Percentiles rank a stretch among this genome's conserved stretches.
phyloP scores from a whole-genome alignment of 2,113 vertebrate species.

The Balaeniceps rex region DNA sequence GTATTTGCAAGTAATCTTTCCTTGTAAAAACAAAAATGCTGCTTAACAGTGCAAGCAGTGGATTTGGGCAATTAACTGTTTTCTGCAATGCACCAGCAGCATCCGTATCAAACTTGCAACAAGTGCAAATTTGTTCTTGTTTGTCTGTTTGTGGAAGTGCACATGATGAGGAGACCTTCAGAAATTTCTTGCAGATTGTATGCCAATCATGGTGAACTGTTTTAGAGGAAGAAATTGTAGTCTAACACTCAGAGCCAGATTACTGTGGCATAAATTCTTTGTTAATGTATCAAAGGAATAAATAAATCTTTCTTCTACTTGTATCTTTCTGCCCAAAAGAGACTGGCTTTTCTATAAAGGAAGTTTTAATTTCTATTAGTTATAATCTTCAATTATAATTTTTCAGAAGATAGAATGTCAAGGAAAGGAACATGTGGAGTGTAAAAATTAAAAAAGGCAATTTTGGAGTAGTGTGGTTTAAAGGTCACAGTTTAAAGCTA shows the following conservation, averaged over 20 bases:
- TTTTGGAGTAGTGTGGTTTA: neutral
- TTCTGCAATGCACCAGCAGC: neutral
- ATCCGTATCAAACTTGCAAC: neutral
- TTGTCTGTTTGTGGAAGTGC: neutral
- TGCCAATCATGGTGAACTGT: neutral
- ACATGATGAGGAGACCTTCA: neutral
- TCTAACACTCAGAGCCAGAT: neutral
- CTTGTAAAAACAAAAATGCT: slow-evolving; percentile 50
- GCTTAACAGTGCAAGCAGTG: neutral
- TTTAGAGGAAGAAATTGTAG: neutral
- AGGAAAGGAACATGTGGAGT: neutral
- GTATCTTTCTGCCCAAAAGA: neutral
- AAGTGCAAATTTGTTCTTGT: neutral
- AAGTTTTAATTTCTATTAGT: neutral
- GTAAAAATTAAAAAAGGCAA: neutral
- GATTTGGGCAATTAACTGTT: slow-evolving; percentile 18
- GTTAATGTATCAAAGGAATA: neutral
- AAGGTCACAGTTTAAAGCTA: slow-evolving; percentile 8
- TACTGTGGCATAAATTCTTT: neutral
- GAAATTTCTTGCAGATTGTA: neutral
- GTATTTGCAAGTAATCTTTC: slow-evolving; percentile 68
- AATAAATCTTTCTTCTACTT: neutral
- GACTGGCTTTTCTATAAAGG: neutral
- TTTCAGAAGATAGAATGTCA: neutral
- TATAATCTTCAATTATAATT: neutral